Evolutionary conservation across 1,140 invertebrate species (phyloP), one percentile per base, ranked within the genome.

Genomic region (Bacillus rossius): DNA sequence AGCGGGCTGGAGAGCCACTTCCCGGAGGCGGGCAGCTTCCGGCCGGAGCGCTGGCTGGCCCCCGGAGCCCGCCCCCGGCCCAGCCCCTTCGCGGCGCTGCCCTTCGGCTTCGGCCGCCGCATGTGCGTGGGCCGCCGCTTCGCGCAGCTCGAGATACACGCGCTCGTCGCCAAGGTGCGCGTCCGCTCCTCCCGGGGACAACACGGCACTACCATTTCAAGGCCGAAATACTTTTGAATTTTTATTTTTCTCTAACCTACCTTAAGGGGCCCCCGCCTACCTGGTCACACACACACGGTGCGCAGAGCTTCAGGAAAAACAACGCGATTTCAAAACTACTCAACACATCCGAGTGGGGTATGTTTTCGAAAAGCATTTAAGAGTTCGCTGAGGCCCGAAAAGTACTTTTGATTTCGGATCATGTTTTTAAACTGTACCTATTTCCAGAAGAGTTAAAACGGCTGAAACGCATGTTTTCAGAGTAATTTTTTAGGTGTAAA

Each of bases 11-110:
- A 86, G 54, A 79, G 83, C 65, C 87, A 88, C 65, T 91, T 92
- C 66, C 72, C 80, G 1, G 70, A 83, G 4, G 81, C 86, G 25
- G 70, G 81, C 1, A 71, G 80, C 55, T 92, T 89, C 69, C 55
- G 79, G 2, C 91, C 91, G 0, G 89, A 92, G 66, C 76, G 91
- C 41, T 94, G 91, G 90, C 63, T 90, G 23, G 80, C 79, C 67
- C 63, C 58, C 20, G 67, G 60, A 7, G 67, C 60, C 23, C 40
- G 61, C n/a, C 50, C 26, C 8, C 45, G 25, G 29, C 10, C 38
- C 26, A 53, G 59, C 38, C 56, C 60, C 3, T 69, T 64, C 29
- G 63, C 60, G 7, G 65, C 64, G 7, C 61, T 70, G 8, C 70
- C 70, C 7, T 71, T 71, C 55, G 68, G 70, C 2, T 69, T 70